Percentiles rank a stretch among this genome's conserved stretches.
phyloP scores from a whole-genome alignment of 2,113 vertebrate genomes.

The Lota lota region DNA sequence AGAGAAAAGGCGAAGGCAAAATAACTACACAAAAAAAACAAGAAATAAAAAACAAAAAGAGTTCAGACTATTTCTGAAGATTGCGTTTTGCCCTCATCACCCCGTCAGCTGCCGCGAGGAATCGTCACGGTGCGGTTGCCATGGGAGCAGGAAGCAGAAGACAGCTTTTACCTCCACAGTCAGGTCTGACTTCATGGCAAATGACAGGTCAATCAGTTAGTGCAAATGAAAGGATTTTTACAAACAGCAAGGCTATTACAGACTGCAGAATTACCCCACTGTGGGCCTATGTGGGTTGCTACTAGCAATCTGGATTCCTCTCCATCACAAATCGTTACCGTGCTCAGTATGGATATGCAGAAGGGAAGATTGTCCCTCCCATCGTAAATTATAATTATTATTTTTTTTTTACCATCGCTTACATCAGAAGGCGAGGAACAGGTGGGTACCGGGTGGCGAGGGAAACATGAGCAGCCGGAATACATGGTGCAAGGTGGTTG shows the following conservation, averaged over 20 bases:
- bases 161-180: constrained; percentile 60
- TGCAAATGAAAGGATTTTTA: constrained; percentile 69
- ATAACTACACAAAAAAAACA: constrained; percentile 18
- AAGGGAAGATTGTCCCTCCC: constrained; percentile 16
- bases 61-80: constrained; percentile 30
- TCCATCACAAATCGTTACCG: constrained; percentile 58
- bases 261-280: constrained; percentile 54
- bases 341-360: constrained; percentile 34
- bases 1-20: constrained; percentile 6
- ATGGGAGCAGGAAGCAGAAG: constrained; percentile 41
- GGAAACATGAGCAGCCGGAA: too few species aligned
- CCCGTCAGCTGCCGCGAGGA: constrained; percentile 39
- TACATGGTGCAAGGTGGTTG: too few species aligned
- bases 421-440: not conserved
- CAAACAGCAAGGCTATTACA: constrained; percentile 63
- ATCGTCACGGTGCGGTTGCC: constrained; percentile 45
- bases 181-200: constrained; percentile 64
- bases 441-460: not conserved
- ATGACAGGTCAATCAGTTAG: constrained; percentile 75
- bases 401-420: constrained; percentile 6
- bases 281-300: constrained; percentile 37
- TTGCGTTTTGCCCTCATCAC: constrained; percentile 44
- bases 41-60: constrained; percentile 12
- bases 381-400: too few species aligned
- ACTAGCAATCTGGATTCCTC: constrained; percentile 45